A percentile compares a stretch with the other conserved stretches of the same genome.
Evolutionary conservation across 2,113 vertebrate species (phyloP).

Genomic region (Apeltes quadracus): DNA sequence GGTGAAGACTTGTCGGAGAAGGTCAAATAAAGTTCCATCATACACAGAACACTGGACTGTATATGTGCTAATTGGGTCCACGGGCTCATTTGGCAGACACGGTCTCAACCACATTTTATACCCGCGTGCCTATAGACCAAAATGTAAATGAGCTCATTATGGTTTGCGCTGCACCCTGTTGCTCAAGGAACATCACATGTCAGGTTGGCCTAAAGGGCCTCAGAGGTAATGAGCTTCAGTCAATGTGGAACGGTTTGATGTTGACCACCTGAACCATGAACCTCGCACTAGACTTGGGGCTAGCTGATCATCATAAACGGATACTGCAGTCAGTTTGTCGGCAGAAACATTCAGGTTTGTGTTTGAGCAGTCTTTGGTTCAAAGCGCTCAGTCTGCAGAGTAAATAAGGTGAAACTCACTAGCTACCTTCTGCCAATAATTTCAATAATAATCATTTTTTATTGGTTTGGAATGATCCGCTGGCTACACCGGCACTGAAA

Average conservation of each 20-base stretch:
- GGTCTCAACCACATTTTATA: slow-evolving; percentile 32
- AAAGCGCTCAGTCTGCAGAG: background rate
- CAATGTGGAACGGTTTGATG: slow-evolving; percentile 59
- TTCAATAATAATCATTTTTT: too few species aligned
- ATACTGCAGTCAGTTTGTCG: background rate
- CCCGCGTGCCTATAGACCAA: slow-evolving; percentile 32
- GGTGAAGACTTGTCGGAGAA: slow-evolving; percentile 18
- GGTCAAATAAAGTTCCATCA: slow-evolving; percentile 45
- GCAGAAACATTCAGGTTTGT: background rate
- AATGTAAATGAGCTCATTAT: slow-evolving; percentile 82
- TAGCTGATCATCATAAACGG: background rate
- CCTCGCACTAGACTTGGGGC: slow-evolving; percentile 11
- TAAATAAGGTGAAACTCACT: background rate
- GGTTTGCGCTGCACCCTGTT: slow-evolving; percentile 53
- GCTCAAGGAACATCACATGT: slow-evolving; percentile 52
- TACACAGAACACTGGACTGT: slow-evolving; percentile 46
- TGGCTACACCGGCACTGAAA: background rate
- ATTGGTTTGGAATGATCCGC: background rate
- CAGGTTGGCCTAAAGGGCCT: slow-evolving; percentile 55
- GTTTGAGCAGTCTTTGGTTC: background rate
- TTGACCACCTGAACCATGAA: slow-evolving; percentile 54
- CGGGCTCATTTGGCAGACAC: slow-evolving; percentile 22
- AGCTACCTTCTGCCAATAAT: background rate
- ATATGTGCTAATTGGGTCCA: slow-evolving; percentile 72
- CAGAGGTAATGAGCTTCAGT: slow-evolving; percentile 72